These are phyloP conservation scores for Heliconius hermathena DNA, from an alignment of 1,140 invertebrate genomes.

Conservation along the genomic window DNA sequence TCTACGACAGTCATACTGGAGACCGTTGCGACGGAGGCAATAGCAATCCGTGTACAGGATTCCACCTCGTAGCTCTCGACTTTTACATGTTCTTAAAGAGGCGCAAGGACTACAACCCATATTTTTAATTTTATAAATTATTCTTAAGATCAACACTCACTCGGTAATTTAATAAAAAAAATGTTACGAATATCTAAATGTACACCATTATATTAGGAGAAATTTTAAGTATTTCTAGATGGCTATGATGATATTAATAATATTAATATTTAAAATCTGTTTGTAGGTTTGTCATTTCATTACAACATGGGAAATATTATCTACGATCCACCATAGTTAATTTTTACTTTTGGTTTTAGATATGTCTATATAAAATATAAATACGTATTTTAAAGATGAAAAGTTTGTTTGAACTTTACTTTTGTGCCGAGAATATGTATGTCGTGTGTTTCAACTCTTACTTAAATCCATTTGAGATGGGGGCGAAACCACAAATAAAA, in stretches of 20 bases:
- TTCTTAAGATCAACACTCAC: neutral
- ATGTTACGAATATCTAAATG: neutral
- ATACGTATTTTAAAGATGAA: too few relatives aligned
- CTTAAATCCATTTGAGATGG: too few relatives aligned
- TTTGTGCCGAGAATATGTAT: too few relatives aligned
- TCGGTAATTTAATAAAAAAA: neutral
- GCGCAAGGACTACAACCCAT: conserved; percentile 34
- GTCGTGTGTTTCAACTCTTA: too few relatives aligned
- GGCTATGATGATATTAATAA: neutral
- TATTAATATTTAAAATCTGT: neutral
- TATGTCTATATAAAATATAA: too few relatives aligned
- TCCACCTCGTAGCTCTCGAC: conserved; percentile 85
- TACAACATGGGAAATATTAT: too few relatives aligned
- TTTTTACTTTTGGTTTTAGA: neutral
- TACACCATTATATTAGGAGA: neutral
- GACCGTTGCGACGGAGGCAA: conserved; percentile 87
- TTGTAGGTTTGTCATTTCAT: too few relatives aligned
- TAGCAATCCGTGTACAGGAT: conserved; percentile 86
- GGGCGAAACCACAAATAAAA: too few relatives aligned
- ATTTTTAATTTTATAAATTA: conserved; percentile 4
- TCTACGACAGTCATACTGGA: conserved; percentile 88
- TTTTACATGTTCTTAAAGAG: conserved; percentile 71
- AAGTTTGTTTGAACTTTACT: too few relatives aligned
- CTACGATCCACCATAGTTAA: too few relatives aligned
- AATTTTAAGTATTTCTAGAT: neutral